A percentile compares a stretch with the other conserved stretches of the same genome.
These are phyloP conservation scores for Rhopalosiphum nymphaeae DNA, from an alignment of 2,888 invertebrate genomes.

Conservation along the genomic window DNA sequence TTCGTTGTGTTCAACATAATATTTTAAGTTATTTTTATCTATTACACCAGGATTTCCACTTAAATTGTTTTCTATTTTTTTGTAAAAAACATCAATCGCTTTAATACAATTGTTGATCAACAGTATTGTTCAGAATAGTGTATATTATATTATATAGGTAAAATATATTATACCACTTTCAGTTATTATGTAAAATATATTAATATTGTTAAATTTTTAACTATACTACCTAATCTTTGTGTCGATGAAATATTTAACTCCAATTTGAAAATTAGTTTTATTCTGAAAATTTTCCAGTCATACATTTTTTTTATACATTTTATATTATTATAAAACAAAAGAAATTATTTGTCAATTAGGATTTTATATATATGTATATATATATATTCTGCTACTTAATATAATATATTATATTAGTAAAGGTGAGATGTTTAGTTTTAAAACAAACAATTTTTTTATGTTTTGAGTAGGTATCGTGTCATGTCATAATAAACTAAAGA, in stretches of 20 bases:
- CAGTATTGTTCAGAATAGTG: not conserved
- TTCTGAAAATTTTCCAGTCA: not conserved
- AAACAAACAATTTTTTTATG: not conserved
- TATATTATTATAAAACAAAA: not conserved
- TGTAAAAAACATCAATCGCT: not conserved
- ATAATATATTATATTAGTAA: no score
- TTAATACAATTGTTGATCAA: not conserved
- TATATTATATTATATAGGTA: not conserved
- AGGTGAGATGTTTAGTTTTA: no score
- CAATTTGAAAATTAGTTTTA: not conserved
- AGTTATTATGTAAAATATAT: not conserved
- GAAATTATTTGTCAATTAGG: not conserved
- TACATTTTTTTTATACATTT: not conserved
- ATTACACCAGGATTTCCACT: not conserved
- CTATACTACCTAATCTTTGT: not conserved
- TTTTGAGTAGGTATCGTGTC: constrained; percentile 36
- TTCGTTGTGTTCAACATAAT: not conserved
- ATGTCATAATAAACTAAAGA: constrained; percentile 36
- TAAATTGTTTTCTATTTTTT: not conserved
- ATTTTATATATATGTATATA: not conserved
- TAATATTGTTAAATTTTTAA: not conserved
- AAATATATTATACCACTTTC: not conserved
- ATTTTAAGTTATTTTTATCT: not conserved
- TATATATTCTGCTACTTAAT: no score
- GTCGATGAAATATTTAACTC: not conserved